Evolutionary conservation across 2,797 vertebrate genomes (phyloP), one percentile per base, ranked within the genome.

Genomic region (Echiichthys vipera): DNA sequence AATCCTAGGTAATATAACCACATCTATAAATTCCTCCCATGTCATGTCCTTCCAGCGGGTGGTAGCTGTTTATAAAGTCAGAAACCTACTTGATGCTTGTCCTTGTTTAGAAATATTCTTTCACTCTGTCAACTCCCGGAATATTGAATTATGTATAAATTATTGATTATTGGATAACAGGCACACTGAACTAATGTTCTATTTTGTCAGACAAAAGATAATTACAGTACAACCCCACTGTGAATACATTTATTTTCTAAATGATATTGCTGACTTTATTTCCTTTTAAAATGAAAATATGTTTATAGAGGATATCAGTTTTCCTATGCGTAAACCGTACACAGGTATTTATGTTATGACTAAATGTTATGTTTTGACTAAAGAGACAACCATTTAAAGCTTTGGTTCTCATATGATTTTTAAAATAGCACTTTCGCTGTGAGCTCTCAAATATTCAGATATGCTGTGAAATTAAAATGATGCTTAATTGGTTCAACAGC

Each of bases 401-500:
- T 27, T 63, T 71, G 39, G 36, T 62, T 49, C 53, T 68, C 29
- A 5, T 42, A 29, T 61, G 32, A 75, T 75, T 68, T 65, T 32
- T 57, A 46, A 71, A 85, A 58, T 57, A 51, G 43, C 39, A 12
- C 39, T 65, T 79, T 75, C 14, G 29, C 47, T 34, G 18, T 25
- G 42, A 71, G 56, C 46, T 30, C 51, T 71, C 25, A 49, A 55
- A 63, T 71, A 76, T 73, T 51, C 50, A 47, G 53, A 72, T 55
- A 64, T 84, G 78, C 70, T 43, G 68, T 66, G 65, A 59, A 65
- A 77, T 79, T 89, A 76, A 81, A 84, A 80, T 78, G 14, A 76
- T 39, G 47, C 40, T 66, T 84, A 81, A 84, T 86, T 83, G 76
- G 45, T 84, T 84, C 15, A 49, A 80, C 63, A 47, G 47, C 66